A percentile compares a stretch with the other conserved stretches of the same genome.
Evolutionary conservation across 2,888 invertebrate species (phyloP).

Genomic region (Himalopsyche anomala): DNA sequence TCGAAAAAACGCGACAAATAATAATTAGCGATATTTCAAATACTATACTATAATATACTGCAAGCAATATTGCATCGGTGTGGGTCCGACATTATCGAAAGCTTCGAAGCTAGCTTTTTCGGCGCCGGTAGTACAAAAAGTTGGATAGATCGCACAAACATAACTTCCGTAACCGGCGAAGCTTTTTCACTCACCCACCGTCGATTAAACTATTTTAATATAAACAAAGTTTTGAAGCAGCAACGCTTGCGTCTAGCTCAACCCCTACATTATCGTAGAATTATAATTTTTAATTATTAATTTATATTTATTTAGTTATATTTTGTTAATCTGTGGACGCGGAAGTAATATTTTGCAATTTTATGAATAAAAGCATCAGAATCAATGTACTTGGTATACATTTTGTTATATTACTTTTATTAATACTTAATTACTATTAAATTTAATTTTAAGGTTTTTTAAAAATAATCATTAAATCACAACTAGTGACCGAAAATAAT

Average conservation of each 20-base stretch:
- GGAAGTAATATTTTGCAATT: too few relatives aligned
- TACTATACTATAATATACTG: not conserved
- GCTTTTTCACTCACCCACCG: constrained; percentile 25
- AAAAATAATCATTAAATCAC: too few relatives aligned
- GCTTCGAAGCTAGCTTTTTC: constrained; percentile 32
- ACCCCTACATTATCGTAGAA: not conserved
- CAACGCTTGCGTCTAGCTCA: not conserved
- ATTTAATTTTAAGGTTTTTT: too few relatives aligned
- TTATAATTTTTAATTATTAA: not conserved
- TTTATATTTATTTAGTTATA: not conserved
- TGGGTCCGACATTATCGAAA: not conserved
- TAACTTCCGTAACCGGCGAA: constrained; percentile 8
- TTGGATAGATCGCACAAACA: constrained; percentile 7
- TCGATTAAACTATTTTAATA: constrained; percentile 25
- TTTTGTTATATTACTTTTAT: too few relatives aligned
- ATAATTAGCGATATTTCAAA: not conserved
- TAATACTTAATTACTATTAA: too few relatives aligned
- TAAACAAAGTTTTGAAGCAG: constrained; percentile 20
- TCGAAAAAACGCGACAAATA: too few relatives aligned
- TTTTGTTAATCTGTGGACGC: too few relatives aligned
- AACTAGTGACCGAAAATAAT: too few relatives aligned
- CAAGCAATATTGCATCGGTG: not conserved
- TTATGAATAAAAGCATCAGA: too few relatives aligned
- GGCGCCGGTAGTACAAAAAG: not conserved
- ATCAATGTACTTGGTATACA: too few relatives aligned